These are phyloP conservation scores for Scaeva pyrastri DNA, from an alignment of 2,888 invertebrate species.

Conservation along the genomic window DNA sequence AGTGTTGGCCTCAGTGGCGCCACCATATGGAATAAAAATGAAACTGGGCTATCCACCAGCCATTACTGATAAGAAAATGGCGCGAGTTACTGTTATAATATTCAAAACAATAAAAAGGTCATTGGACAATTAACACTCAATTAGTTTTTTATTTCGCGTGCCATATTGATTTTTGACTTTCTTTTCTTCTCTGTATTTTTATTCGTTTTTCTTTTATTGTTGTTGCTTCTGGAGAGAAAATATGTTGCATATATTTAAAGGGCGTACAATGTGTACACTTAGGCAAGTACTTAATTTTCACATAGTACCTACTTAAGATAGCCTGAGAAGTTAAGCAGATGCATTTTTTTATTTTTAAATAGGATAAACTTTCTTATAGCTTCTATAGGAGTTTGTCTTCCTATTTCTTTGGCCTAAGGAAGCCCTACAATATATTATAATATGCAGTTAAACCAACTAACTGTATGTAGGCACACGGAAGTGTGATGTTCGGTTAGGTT, in stretches of 20 bases:
- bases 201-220: not conserved
- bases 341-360: not conserved
- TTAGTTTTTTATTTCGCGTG: conserved; percentile 1
- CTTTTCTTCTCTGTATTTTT: no score
- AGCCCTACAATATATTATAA: conserved; percentile 1
- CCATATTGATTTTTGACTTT: not conserved
- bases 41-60: conserved; percentile 23
- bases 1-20: conserved; percentile 56
- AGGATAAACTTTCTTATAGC: conserved; percentile 11
- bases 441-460: not conserved
- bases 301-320: not conserved
- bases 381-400: not conserved
- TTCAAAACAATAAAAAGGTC: conserved; percentile 25
- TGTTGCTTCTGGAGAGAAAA: not conserved
- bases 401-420: not conserved
- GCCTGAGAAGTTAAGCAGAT: not conserved
- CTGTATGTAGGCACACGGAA: conserved; percentile 9
- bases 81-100: not conserved
- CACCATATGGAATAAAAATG: conserved; percentile 52
- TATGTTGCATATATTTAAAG: not conserved
- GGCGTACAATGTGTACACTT: not conserved
- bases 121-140: conserved; percentile 39
- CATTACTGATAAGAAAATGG: conserved; percentile 41
- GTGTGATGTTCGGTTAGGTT: no score
- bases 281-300: not conserved